phyloP scores from a whole-genome alignment of 2,888 invertebrate species.

The Mythimna albipuncta region DNA sequence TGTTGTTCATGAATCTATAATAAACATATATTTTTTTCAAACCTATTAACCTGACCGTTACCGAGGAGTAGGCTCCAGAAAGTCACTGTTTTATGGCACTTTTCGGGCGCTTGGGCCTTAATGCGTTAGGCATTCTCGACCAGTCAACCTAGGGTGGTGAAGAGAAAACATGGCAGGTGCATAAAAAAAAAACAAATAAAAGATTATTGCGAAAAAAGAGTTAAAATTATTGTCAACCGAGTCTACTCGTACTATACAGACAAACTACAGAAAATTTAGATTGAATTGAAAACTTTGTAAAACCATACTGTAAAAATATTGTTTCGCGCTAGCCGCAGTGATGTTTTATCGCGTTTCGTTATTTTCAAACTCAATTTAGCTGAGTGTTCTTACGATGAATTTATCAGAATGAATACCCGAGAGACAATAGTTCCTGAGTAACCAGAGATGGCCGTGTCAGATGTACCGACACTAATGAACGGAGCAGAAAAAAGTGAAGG shows the following conservation, averaged over 20 bases:
- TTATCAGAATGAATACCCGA: slow-evolving; percentile 39
- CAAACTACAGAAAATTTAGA: slow-evolving; percentile 8
- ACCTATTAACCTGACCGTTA: too few species aligned
- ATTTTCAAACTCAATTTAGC: slow-evolving; percentile 49
- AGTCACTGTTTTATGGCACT: too few species aligned
- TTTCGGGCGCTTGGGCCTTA: too few species aligned
- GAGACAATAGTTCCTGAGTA: slow-evolving; percentile 15
- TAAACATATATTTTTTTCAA: too few species aligned
- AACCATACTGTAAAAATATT: not conserved
- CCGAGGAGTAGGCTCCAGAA: too few species aligned
- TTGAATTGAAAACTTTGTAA: slow-evolving; percentile 29
- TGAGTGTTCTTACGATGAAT: slow-evolving; percentile 40
- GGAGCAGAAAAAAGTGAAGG: slow-evolving; percentile 20
- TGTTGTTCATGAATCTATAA: too few species aligned
- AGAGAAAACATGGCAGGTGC: too few species aligned
- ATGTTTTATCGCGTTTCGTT: slow-evolving; percentile 29
- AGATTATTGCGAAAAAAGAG: too few species aligned
- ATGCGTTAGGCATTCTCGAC: too few species aligned
- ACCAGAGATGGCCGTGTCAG: slow-evolving; percentile 33
- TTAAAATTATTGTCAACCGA: not conserved
- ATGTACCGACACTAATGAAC: slow-evolving; percentile 43
- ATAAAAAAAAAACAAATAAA: too few species aligned
- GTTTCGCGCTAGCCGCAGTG: slow-evolving; percentile 15
- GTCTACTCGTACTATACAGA: not conserved
- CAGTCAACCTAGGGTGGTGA: too few species aligned